A percentile compares a stretch with the other conserved stretches of the same genome.
These are phyloP conservation scores for Chaetodon auriga DNA, from an alignment of 2,113 vertebrate genomes.

Conservation along the genomic window DNA sequence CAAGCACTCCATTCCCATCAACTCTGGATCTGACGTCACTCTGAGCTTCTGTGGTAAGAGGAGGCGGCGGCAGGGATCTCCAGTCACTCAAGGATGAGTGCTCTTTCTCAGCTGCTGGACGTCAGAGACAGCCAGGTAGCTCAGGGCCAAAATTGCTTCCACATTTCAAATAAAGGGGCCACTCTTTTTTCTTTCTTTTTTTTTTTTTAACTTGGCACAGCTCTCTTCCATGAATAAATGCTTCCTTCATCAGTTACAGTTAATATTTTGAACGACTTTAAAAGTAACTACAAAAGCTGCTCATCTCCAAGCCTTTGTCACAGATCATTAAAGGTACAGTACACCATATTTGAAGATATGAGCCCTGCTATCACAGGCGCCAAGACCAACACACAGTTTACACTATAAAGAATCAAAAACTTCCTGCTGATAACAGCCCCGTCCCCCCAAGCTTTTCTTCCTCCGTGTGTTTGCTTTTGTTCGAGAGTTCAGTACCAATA, in stretches of 20 bases:
- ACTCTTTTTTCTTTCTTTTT: constrained; percentile 13
- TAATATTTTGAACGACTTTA: neutral
- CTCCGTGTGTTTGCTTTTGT: constrained; percentile 67
- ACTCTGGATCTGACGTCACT: constrained; percentile 57
- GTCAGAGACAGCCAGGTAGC: constrained; percentile 52
- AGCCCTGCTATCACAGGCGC: constrained; percentile 17
- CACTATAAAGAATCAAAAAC: constrained; percentile 58
- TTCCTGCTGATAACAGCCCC: constrained; percentile 57
- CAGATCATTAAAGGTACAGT: constrained; percentile 14
- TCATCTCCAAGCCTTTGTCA: constrained; percentile 15
- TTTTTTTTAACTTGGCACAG: neutral
- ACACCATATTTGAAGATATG: constrained; percentile 34
- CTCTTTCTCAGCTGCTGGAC: constrained; percentile 73
- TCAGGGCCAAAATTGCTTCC: constrained; percentile 71
- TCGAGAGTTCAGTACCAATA: constrained; percentile 69
- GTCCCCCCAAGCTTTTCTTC: constrained; percentile 41
- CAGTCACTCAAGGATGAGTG: constrained; percentile 58
- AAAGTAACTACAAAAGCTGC: neutral
- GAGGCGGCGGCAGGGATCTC: neutral
- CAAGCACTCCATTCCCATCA: constrained; percentile 10
- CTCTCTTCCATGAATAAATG: too few relatives aligned
- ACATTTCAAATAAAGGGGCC: constrained; percentile 68
- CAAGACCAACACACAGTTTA: constrained; percentile 73
- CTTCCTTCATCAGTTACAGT: neutral
- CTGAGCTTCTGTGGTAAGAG: neutral